These are phyloP conservation scores for Zophobas morio DNA, from an alignment of 1,140 invertebrate species.

Conservation along the genomic window DNA sequence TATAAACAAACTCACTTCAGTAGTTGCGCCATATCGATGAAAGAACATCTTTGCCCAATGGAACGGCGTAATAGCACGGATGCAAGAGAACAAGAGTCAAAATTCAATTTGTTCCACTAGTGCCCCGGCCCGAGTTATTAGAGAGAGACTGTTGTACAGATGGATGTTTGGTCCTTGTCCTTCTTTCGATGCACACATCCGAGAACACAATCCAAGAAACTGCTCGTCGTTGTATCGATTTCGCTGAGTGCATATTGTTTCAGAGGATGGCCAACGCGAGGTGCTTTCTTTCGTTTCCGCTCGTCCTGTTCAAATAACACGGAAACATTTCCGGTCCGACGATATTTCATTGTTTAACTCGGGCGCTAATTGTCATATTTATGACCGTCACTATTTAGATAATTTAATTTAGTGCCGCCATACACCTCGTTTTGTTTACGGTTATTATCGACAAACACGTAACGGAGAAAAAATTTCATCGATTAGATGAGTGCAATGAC, in stretches of 20 bases:
- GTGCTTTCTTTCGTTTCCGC: slow-evolving; percentile 38
- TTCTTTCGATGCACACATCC: slow-evolving; percentile 26
- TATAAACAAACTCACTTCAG: slow-evolving; percentile 13
- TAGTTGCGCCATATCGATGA: slow-evolving; percentile 6
- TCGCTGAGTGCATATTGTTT: slow-evolving; percentile 29
- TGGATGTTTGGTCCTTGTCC: slow-evolving; percentile 27
- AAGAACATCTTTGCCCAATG: not conserved
- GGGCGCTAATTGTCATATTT: slow-evolving; percentile 33
- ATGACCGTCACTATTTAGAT: slow-evolving; percentile 34
- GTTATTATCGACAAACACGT: slow-evolving; percentile 26
- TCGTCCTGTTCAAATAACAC: slow-evolving; percentile 38
- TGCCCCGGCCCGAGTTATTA: slow-evolving; percentile 36
- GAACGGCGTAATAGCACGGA: slow-evolving; percentile 18
- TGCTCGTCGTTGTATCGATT: slow-evolving; percentile 25
- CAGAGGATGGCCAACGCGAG: slow-evolving; percentile 21
- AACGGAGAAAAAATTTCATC: slow-evolving; percentile 17
- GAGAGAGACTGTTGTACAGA: slow-evolving; percentile 24
- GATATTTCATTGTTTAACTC: slow-evolving; percentile 42
- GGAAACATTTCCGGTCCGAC: slow-evolving; percentile 30
- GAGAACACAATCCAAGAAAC: slow-evolving; percentile 28
- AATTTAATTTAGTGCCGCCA: slow-evolving; percentile 28
- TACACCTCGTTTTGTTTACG: slow-evolving; percentile 36
- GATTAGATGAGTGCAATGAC: not conserved
- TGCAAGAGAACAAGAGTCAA: slow-evolving; percentile 42
- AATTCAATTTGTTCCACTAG: slow-evolving; percentile 41